A percentile compares a stretch with the other conserved stretches of the same genome.
These are phyloP conservation scores for Mesitornis unicolor DNA, from an alignment of 2,113 vertebrate species.

Conservation along the genomic window DNA sequence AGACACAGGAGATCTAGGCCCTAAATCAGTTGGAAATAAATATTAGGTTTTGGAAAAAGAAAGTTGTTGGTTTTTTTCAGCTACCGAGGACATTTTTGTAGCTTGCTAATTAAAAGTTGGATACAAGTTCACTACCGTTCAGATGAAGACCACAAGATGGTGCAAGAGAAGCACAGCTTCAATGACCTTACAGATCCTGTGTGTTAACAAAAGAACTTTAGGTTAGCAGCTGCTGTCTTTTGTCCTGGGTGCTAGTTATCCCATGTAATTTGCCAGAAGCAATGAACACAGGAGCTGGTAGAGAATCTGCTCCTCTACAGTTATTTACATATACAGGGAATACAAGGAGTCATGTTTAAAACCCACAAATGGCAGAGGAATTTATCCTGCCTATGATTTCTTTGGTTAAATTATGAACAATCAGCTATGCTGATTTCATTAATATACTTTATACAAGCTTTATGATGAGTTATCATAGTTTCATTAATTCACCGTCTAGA, in stretches of 20 bases:
- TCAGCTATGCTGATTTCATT: not conserved
- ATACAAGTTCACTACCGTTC: not conserved
- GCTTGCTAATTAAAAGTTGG: not conserved
- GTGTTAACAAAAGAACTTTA: not conserved
- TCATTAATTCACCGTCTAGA: not conserved
- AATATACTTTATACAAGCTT: not conserved
- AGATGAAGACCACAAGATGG: not conserved
- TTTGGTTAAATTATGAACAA: not conserved
- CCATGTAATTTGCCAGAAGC: not conserved
- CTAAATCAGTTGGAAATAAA: not conserved
- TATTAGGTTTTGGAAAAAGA: not conserved
- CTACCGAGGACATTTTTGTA: not conserved
- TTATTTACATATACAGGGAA: not conserved
- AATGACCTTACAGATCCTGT: not conserved
- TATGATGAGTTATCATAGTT: not conserved
- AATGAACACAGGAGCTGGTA: not conserved
- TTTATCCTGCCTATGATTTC: not conserved
- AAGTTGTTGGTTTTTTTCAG: not conserved
- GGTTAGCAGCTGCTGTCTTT: rapidly evolving
- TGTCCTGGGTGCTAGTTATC: rapidly evolving
- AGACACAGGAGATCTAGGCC: not conserved
- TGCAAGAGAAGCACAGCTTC: not conserved
- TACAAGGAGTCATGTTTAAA: rapidly evolving
- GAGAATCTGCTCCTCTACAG: not conserved
- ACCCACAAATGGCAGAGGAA: rapidly evolving